phyloP scores from a whole-genome alignment of 2,797 vertebrate genomes.

The Chaetodon trifasciatus region DNA sequence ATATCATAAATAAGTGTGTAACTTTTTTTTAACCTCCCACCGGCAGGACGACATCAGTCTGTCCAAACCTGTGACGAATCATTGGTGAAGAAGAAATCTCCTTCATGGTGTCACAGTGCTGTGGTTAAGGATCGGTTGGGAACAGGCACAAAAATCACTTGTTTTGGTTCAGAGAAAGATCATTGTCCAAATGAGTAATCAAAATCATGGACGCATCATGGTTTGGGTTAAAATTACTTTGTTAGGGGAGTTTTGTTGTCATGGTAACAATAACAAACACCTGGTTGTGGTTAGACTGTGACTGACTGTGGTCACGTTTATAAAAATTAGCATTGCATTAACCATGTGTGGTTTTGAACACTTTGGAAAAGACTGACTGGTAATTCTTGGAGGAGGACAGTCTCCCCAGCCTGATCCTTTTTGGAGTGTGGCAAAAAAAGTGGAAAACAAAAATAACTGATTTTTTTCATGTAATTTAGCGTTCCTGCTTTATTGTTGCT shows the following conservation, averaged over 20 bases:
- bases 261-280: too few relatives aligned
- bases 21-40: too few relatives aligned
- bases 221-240: too few relatives aligned
- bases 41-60: neutral
- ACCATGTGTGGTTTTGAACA: neutral
- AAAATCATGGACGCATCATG: too few relatives aligned
- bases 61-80: too few relatives aligned
- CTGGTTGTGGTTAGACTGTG: too few relatives aligned
- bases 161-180: neutral
- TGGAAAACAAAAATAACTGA: neutral
- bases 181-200: too few relatives aligned
- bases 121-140: neutral
- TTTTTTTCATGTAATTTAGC: neutral
- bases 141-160: neutral
- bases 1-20: too few relatives aligned
- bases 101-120: neutral
- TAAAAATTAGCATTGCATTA: neutral
- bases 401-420: neutral
- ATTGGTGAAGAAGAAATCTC: neutral
- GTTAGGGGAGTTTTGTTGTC: too few relatives aligned
- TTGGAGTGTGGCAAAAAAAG: neutral
- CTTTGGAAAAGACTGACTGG: too few relatives aligned
- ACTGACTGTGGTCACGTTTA: too few relatives aligned
- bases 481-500: neutral
- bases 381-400: too few relatives aligned